These are phyloP conservation scores for Frankliniella intonsa DNA, from an alignment of 2,888 invertebrate species.

Conservation along the genomic window DNA sequence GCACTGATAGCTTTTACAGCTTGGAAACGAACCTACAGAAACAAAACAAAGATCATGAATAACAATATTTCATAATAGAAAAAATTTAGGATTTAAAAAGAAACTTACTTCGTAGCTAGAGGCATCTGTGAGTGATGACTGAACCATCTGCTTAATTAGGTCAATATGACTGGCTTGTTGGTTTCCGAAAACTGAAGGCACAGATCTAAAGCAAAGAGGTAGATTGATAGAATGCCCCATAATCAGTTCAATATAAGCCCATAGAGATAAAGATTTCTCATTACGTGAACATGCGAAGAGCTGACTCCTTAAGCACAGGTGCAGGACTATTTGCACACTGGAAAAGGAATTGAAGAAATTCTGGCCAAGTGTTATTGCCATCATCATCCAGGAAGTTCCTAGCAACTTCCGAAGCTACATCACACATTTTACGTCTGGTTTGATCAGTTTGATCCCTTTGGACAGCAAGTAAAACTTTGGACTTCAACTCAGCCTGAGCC, in stretches of 20 bases:
- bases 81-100: background rate
- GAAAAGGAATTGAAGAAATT: conserved; percentile 91
- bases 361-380: conserved; percentile 94
- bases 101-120: conserved; percentile 59
- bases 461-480: conserved; percentile 77
- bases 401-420: conserved; percentile 93
- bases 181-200: conserved; percentile 96
- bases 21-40: conserved; percentile 61
- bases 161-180: conserved; percentile 87
- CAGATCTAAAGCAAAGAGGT: conserved; percentile 56
- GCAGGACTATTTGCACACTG: conserved; percentile 84
- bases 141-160: conserved; percentile 91
- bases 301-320: conserved; percentile 82
- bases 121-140: conserved; percentile 71
- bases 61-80: background rate
- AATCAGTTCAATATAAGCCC: conserved; percentile 35
- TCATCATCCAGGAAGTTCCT: conserved; percentile 92
- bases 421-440: conserved; percentile 83
- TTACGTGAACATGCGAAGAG: conserved; percentile 90
- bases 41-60: conserved; percentile 25
- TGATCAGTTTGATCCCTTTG: conserved; percentile 76
- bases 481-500: conserved; percentile 77
- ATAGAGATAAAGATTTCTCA: background rate
- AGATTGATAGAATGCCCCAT: conserved; percentile 32
- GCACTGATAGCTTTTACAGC: conserved; percentile 79